Conservation (phyloP, 2,797 vertebrate genomes). For the Podarcis siculus region DNA sequence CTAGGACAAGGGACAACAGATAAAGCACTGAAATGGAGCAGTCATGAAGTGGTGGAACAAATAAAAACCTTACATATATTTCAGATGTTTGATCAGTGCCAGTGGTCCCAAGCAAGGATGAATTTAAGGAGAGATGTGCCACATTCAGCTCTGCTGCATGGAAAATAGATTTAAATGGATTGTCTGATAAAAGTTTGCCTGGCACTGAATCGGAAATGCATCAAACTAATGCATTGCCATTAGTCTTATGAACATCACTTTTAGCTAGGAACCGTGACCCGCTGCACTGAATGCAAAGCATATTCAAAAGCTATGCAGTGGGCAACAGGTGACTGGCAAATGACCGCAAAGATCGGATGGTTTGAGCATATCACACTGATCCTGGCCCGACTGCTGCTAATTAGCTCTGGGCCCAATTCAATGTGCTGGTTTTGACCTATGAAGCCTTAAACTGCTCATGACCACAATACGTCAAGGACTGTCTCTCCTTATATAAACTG, state of each 20-base stretch:
- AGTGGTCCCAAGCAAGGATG: not conserved
- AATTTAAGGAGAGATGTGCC: not conserved
- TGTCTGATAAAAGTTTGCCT: not conserved
- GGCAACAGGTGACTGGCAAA: not conserved
- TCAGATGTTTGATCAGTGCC: not conserved
- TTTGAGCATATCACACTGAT: too few species aligned
- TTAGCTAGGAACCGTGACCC: not conserved
- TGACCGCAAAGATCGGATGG: too few species aligned
- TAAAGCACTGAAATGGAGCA: conserved; percentile 16
- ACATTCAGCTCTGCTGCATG: not conserved
- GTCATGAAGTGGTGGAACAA: not conserved
- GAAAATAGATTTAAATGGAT: not conserved
- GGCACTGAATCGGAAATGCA: not conserved
- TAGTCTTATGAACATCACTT: not conserved
- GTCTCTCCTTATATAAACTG: too few species aligned
- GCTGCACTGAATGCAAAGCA: not conserved
- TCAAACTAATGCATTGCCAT: not conserved
- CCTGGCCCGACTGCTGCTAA: too few species aligned
- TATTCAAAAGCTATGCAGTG: not conserved
- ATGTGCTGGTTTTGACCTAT: too few species aligned
- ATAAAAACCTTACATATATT: not conserved
- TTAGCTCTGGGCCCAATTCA: too few species aligned
- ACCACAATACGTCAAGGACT: too few species aligned
- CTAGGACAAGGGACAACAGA: not conserved
- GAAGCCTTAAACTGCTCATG: too few species aligned